Conservation (phyloP, 53 echinoderm and acorn worm species). For the Arbacia lixula region DNA sequence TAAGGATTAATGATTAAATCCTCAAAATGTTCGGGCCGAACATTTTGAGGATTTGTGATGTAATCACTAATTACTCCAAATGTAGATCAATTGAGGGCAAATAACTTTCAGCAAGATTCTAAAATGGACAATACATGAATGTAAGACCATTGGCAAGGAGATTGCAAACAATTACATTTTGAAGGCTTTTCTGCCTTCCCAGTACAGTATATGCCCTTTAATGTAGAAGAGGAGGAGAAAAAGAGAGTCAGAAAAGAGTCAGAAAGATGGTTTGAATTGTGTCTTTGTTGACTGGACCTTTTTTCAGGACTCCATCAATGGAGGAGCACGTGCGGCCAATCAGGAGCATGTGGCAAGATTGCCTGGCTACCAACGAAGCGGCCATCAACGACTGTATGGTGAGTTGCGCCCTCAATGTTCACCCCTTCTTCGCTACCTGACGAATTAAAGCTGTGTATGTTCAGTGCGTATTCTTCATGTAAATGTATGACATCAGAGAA, state of each 20-base stretch:
- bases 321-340: slow-evolving; percentile 26
- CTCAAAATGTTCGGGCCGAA: too few species aligned
- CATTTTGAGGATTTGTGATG: too few species aligned
- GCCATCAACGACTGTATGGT: too few species aligned
- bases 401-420: background rate
- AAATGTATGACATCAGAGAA: background rate
- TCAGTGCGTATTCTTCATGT: background rate
- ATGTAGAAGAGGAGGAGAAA: too few species aligned
- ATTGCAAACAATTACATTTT: background rate
- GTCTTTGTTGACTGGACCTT: background rate
- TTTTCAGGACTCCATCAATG: slow-evolving; percentile 28
- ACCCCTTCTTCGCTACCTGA: background rate
- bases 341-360: slow-evolving; percentile 38
- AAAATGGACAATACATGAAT: too few species aligned
- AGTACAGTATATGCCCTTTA: background rate
- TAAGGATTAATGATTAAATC: too few species aligned
- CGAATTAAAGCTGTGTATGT: background rate
- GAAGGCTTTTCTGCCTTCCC: background rate
- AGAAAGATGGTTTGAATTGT: background rate
- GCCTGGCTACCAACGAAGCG: slow-evolving; percentile 10
- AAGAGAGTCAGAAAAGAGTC: too few species aligned
- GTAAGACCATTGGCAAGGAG: too few species aligned
- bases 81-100: too few species aligned
- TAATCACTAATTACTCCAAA: too few species aligned
- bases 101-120: too few species aligned